A percentile compares a stretch with the other conserved stretches of the same genome.
These are phyloP conservation scores for Onthophagus taurus DNA, from an alignment of 1,140 invertebrate genomes.

Conservation along the genomic window DNA sequence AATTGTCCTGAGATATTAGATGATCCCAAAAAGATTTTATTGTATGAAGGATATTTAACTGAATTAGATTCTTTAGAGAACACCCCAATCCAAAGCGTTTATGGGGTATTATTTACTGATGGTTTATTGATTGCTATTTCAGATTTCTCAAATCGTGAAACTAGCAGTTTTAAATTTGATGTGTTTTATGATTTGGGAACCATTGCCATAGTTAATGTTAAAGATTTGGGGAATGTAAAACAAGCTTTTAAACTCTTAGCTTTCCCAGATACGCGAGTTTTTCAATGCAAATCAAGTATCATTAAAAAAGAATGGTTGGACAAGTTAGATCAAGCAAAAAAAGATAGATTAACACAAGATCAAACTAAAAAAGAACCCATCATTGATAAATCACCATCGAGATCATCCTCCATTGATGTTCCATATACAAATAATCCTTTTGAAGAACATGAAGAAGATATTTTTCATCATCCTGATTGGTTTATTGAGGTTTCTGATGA, in stretches of 20 bases:
- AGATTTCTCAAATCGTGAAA: constrained; percentile 50
- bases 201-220: constrained; percentile 90
- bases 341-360: constrained; percentile 63
- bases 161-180: constrained; percentile 83
- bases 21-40: neutral
- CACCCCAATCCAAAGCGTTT: neutral
- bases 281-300: constrained; percentile 78
- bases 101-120: constrained; percentile 6
- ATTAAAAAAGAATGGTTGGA: constrained; percentile 93
- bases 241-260: constrained; percentile 90
- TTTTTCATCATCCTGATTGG: constrained; percentile 70
- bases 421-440: constrained; percentile 34
- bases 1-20: neutral
- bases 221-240: constrained; percentile 82
- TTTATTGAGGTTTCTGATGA: constrained; percentile 87
- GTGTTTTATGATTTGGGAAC: constrained; percentile 83
- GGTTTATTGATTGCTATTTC: constrained; percentile 11
- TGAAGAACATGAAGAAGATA: constrained; percentile 46
- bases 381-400: constrained; percentile 37
- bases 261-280: constrained; percentile 87
- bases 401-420: constrained; percentile 42
- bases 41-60: constrained; percentile 6
- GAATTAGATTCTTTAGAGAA: constrained; percentile 6
- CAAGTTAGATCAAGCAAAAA: constrained; percentile 86
- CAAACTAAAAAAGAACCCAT: constrained; percentile 44